These are phyloP conservation scores for Clupea harengus DNA, from an alignment of 2,113 vertebrate species.

Conservation along the genomic window DNA sequence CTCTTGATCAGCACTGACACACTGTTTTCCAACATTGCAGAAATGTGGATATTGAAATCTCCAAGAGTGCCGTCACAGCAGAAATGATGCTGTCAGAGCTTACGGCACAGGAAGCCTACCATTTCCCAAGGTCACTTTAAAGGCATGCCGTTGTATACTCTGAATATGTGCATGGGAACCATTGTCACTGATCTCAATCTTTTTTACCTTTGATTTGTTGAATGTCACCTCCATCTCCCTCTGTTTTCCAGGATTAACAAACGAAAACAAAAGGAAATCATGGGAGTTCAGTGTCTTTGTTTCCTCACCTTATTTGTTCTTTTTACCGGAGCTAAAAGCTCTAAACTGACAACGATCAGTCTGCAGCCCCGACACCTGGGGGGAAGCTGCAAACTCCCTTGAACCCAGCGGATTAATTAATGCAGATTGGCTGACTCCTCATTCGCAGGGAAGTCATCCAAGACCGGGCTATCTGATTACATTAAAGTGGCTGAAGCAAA, in stretches of 20 bases:
- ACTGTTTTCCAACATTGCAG: not conserved
- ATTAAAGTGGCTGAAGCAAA: slow-evolving; percentile 36
- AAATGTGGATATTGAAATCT: not conserved
- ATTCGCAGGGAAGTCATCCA: slow-evolving; percentile 43
- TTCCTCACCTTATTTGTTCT: not conserved
- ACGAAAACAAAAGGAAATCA: not conserved
- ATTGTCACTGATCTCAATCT: not conserved
- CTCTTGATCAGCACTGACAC: not conserved
- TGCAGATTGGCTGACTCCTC: slow-evolving; percentile 31
- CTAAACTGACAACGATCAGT: not conserved
- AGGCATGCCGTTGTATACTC: not conserved
- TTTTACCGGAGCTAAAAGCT: not conserved
- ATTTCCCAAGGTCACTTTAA: not conserved
- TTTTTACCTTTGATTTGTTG: not conserved
- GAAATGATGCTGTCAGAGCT: not conserved
- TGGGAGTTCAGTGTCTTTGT: not conserved
- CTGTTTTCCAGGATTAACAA: not conserved
- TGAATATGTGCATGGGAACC: not conserved
- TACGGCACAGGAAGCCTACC: not conserved
- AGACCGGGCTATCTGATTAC: slow-evolving; percentile 35
- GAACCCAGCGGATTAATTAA: slow-evolving; percentile 32
- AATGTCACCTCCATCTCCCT: not conserved
- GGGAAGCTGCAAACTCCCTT: slow-evolving; percentile 27
- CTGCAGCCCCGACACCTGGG: slow-evolving; percentile 19
- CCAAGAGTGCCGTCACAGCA: not conserved